Conservation (phyloP, 2,888 invertebrate genomes). For the Helleia helle region DNA sequence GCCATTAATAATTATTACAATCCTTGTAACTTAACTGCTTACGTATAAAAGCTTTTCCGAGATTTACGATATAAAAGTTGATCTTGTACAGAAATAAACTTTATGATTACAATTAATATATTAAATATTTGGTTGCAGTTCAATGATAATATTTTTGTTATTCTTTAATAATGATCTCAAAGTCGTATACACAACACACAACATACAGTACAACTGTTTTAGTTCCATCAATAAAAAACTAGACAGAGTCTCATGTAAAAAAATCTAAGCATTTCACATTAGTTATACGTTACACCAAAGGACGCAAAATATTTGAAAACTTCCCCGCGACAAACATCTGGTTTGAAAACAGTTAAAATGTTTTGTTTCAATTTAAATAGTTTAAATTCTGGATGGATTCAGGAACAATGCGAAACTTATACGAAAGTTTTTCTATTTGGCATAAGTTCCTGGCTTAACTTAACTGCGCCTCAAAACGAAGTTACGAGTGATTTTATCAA, state of each 20-base stretch:
- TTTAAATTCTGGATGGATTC: neutral
- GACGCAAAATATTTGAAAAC: neutral
- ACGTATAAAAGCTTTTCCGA: neutral
- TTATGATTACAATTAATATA: too few relatives aligned
- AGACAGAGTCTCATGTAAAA: too few relatives aligned
- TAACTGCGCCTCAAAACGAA: conserved; percentile 1
- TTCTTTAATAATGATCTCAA: too few relatives aligned
- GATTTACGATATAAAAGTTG: neutral
- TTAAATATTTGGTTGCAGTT: too few relatives aligned
- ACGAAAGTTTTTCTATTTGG: conserved; percentile 7
- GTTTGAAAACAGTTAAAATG: neutral
- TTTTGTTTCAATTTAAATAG: conserved; percentile 8
- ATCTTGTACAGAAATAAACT: neutral
- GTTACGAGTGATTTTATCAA: conserved; percentile 1
- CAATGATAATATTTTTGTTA: too few relatives aligned
- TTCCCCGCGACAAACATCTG: neutral
- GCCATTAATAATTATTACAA: conserved; percentile 4
- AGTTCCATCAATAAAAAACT: too few relatives aligned
- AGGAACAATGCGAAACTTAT: neutral
- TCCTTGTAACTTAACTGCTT: neutral
- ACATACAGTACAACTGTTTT: too few relatives aligned
- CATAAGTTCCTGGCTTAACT: conserved; percentile 1
- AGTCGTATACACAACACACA: too few relatives aligned
- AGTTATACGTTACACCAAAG: too few relatives aligned
- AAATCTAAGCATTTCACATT: too few relatives aligned